Base-by-base conservation (phyloP, 1,140 invertebrate genomes). In the Drosophila tropicalis region DNA sequence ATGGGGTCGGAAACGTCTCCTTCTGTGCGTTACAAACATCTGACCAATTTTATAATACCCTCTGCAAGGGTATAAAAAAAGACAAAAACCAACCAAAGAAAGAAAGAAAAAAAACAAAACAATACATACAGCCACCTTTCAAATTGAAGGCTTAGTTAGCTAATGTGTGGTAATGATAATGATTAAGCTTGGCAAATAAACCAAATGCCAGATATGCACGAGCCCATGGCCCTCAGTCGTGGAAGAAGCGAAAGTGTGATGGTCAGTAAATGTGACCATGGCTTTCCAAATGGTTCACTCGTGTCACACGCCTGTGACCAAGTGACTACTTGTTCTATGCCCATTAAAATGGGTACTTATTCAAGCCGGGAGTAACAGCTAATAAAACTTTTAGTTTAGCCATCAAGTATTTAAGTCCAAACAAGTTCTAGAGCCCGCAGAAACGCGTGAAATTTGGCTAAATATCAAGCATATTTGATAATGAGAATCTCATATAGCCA, bases 151-250 rank as follows among this genome's bases (percentile, higher is more conserved):
- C 75, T 79, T 73, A 68, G 67, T 76, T 76, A 61, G 76, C 71
- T 76, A 86, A 86, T 86, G 76, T 86, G 83, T 79, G 82, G 82
- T 82, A 86, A 86, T 86, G 83, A 87, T 86, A 82, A 87, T 87
- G 79, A 86, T 87, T 86, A 82, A 79, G 69, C 71, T 79, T 72
- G 69, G 69, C 83, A 87, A 85, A 85, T 81, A 87, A 51, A 47
- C 71, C 66, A 83, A 76, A 74, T 62, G 70, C 61, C 68, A 76
- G 76, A 70, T 72, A 73, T 78, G 57, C 70, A 62, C 62, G 32
- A 58, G 44, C 44, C 44, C 66, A 73, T 61, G 57, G 64, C 32
- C 64, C 36, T 22, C 41, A 62, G 61, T 66, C 51, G 47, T 25
- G 57, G 44, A 19, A 32, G 40, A 32, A 44, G 34, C 54, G 72